Conservation (phyloP, 2,113 vertebrate species). For the Rafetus swinhoei region DNA sequence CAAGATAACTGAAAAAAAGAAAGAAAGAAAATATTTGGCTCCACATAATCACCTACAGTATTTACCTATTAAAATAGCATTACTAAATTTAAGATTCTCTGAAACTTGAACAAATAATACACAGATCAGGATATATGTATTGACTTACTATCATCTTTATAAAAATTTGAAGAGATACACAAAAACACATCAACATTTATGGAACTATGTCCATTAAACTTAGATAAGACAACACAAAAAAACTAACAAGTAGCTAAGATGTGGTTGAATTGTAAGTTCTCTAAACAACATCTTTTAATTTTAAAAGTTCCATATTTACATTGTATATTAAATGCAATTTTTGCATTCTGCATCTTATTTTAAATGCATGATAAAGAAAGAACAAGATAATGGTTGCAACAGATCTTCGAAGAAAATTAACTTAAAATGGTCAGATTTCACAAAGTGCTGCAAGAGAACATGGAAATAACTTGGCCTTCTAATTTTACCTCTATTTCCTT, state of each 20-base stretch:
- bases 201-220: conserved; percentile 77
- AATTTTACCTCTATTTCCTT: conserved; percentile 59
- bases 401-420: conserved; percentile 76
- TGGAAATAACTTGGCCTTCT: neutral
- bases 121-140: conserved; percentile 82
- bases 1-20: conserved; percentile 31
- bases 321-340: conserved; percentile 58
- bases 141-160: conserved; percentile 89
- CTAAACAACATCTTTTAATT: conserved; percentile 70
- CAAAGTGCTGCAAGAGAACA: conserved; percentile 46
- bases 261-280: conserved; percentile 73
- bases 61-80: conserved; percentile 45
- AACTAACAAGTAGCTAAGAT: conserved; percentile 76
- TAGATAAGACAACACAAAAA: conserved; percentile 78
- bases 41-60: conserved; percentile 72
- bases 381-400: conserved; percentile 95
- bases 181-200: conserved; percentile 82
- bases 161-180: conserved; percentile 87
- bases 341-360: conserved; percentile 52
- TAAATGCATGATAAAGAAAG: conserved; percentile 80
- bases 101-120: conserved; percentile 84
- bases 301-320: conserved; percentile 80
- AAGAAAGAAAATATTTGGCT: conserved; percentile 58
- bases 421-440: conserved; percentile 32
- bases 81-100: conserved; percentile 62